Percentiles rank a stretch among this genome's conserved stretches.
Evolutionary conservation across 2,797 vertebrate species (phyloP).

Genomic region (Limnodromus scolopaceus): DNA sequence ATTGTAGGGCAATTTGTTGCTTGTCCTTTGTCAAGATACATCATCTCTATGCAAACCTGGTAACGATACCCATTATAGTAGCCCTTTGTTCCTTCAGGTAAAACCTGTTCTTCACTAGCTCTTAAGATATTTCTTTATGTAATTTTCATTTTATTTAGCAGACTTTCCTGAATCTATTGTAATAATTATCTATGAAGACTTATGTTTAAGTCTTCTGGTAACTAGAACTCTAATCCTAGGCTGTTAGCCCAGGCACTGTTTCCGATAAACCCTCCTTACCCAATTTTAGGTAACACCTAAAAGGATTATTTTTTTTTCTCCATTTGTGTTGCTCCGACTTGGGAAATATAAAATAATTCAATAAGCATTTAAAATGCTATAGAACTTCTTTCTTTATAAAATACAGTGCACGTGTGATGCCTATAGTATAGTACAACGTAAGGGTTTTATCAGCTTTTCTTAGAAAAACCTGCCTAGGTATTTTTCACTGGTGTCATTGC

Average conservation of each 20-base stretch:
- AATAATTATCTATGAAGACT: not conserved
- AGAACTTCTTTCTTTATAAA: not conserved
- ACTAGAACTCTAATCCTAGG: not conserved
- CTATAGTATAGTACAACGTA: fast-evolving
- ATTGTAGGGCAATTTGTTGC: not conserved
- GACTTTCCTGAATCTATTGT: not conserved
- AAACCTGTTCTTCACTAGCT: not conserved
- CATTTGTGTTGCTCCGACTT: not conserved
- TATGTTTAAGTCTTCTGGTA: not conserved
- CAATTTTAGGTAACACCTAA: not conserved
- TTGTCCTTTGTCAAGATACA: not conserved
- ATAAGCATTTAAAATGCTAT: not conserved
- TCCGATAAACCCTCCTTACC: not conserved
- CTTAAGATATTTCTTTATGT: not conserved
- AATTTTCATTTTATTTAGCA: not conserved
- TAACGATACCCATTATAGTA: not conserved
- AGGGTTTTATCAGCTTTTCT: not conserved
- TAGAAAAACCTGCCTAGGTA: not conserved
- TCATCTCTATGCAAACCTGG: not conserved
- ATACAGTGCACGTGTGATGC: not conserved
- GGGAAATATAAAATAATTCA: not conserved
- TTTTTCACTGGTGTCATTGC: not conserved
- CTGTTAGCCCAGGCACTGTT: not conserved
- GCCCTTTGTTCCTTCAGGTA: not conserved
- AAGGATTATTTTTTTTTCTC: not conserved